Evolutionary conservation across 2,797 vertebrate genomes (phyloP), one percentile per base, ranked within the genome.

Genomic region (Pantherophis alleghaniensis): DNA sequence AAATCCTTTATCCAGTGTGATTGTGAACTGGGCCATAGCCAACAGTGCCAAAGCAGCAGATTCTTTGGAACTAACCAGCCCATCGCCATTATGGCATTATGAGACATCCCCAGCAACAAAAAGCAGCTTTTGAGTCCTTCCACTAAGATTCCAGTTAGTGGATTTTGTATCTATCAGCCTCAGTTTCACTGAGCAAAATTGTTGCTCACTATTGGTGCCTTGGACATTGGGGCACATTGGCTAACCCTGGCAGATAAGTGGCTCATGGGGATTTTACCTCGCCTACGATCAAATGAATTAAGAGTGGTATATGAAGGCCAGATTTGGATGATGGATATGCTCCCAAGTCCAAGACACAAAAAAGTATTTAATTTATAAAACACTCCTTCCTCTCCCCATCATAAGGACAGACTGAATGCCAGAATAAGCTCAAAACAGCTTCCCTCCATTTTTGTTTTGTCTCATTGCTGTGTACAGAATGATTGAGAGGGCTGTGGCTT

Each of bases 371-470:
- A 90, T 42, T 37, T 69, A 20, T 6, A 87, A 90, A 69, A 18
- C 24, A 56, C 7, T 47, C 51, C 37, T 53, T 9, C 32, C 28
- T 16, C 26, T 61, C 51, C n/a, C 47, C 63, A 16, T 7, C 22
- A 26, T 20, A 47, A 89, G 69, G 57, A 59, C 51, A 87, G 53
- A 79, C 51, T 53, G 12, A 86, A 66, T 28, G 37, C 18, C 74
- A 24, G 1, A 56, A 57, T 26, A 12, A 32, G 32, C 55, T 51
- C 57, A 32, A 88, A 91, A 91, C 20, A 79, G 90, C 37, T 55
- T 93, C n/a, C 87, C 32, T 91, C 42, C 88, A 91, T 94, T 86
- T 86, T 59, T 94, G 92, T 56, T 87, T 57, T 86, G 87, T 91
- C 60, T 92, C 87, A 90, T 92, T 90, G 92, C 90, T 92, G 59